Percentiles rank a stretch among this genome's conserved stretches.
phyloP scores from a whole-genome alignment of 2,113 vertebrate genomes.

The Baryphthengus martii region DNA sequence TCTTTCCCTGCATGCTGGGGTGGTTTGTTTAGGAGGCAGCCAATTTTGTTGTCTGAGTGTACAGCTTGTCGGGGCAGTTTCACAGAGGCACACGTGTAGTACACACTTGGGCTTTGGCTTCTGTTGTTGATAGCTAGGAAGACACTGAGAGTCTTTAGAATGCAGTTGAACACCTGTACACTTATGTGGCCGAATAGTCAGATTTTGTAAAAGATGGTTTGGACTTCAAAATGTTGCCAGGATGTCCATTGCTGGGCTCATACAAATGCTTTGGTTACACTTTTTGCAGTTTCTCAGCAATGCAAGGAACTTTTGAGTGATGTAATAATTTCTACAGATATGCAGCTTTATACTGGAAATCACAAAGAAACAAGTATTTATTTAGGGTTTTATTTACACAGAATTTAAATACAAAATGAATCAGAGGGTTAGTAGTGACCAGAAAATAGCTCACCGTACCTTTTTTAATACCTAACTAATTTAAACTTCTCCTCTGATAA shows the following conservation, averaged over 20 bases:
- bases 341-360: background rate
- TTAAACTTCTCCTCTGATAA: background rate
- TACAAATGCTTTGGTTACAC: background rate
- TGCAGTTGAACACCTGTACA: rapidly evolving
- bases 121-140: background rate
- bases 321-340: background rate
- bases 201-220: background rate
- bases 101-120: background rate
- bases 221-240: background rate
- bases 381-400: background rate
- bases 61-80: background rate
- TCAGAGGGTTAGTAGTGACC: background rate
- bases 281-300: background rate
- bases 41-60: background rate
- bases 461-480: background rate
- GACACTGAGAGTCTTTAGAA: background rate
- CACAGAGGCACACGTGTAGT: too few relatives aligned
- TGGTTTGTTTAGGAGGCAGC: background rate
- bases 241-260: background rate
- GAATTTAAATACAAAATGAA: background rate
- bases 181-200: background rate
- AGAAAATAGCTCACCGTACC: background rate
- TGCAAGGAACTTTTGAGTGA: background rate
- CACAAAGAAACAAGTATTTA: background rate
- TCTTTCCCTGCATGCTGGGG: background rate